Percentiles rank a stretch among this genome's conserved stretches.
Conservation (phyloP, 1,140 invertebrate species). For the Chironomus tepperi region DNA sequence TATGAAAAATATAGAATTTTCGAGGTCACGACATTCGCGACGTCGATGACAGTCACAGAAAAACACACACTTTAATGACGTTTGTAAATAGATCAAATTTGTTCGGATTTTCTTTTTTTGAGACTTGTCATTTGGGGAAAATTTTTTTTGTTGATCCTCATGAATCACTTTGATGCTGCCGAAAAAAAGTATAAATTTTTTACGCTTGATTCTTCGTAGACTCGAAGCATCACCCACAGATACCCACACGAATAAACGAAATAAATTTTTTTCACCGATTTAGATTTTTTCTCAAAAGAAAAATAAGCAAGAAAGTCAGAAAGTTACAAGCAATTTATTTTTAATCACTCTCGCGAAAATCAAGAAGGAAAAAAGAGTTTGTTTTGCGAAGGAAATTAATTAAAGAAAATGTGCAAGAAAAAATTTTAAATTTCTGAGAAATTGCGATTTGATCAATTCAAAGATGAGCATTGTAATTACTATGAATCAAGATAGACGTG, state of each 20-base stretch:
- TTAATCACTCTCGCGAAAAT: not conserved
- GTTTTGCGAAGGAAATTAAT: not conserved
- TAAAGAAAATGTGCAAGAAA: not conserved
- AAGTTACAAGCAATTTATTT: constrained; percentile 14
- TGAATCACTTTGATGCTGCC: not conserved
- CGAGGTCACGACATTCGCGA: constrained; percentile 3
- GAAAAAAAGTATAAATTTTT: not conserved
- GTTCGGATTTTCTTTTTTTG: too few species aligned
- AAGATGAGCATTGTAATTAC: too few species aligned
- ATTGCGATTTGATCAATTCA: too few species aligned
- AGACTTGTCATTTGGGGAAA: too few species aligned
- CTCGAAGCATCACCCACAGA: not conserved
- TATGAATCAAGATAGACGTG: not conserved
- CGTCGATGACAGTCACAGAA: constrained; percentile 2
- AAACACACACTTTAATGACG: not conserved
- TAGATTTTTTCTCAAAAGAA: not conserved
- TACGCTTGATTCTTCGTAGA: not conserved
- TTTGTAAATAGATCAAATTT: not conserved
- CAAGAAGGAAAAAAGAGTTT: too few species aligned
- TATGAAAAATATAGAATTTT: not conserved
- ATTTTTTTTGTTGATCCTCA: not conserved
- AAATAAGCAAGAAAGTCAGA: not conserved
- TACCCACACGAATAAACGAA: not conserved
- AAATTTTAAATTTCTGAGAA: not conserved
- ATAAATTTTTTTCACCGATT: too few species aligned